Percentiles rank a stretch among this genome's conserved stretches.
phyloP scores from a whole-genome alignment of 2,888 invertebrate species.

The Drosophila kanekoi region DNA sequence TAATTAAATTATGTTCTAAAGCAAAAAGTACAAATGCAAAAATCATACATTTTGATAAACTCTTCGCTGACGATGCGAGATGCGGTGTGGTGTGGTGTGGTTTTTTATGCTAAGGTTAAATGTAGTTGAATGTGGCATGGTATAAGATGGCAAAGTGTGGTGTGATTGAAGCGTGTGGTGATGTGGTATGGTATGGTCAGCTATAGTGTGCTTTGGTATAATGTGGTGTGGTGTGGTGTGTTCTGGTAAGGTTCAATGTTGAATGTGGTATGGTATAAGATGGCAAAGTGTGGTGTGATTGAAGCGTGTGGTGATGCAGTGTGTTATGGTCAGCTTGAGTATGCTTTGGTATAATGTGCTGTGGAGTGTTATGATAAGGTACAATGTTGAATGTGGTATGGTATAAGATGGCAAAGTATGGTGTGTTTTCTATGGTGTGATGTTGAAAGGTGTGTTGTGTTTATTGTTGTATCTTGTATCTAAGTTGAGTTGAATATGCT shows the following conservation, averaged over 20 bases:
- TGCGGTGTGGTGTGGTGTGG: constrained; percentile 21
- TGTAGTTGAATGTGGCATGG: neutral
- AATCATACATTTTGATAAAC: constrained; percentile 15
- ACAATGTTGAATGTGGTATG: neutral
- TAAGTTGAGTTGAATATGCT: too few species aligned
- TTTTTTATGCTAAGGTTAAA: neutral
- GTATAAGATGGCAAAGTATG: neutral
- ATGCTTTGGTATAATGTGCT: too few species aligned
- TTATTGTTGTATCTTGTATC: too few species aligned
- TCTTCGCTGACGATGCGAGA: constrained; percentile 19
- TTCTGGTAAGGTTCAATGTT: neutral
- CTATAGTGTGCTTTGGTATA: constrained; percentile 4
- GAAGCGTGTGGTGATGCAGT: neutral
- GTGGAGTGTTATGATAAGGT: neutral
- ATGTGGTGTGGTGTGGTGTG: neutral
- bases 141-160: neutral
- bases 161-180: too few species aligned
- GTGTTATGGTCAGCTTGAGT: neutral
- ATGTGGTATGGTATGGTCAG: neutral
- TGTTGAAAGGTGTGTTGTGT: too few species aligned
- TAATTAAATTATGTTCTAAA: constrained; percentile 35
- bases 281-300: neutral
- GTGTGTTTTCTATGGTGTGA: neutral
- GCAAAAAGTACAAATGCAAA: constrained; percentile 22
- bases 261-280: too few species aligned